phyloP scores from a whole-genome alignment of 2,113 vertebrate species.

The Crocuta crocuta region DNA sequence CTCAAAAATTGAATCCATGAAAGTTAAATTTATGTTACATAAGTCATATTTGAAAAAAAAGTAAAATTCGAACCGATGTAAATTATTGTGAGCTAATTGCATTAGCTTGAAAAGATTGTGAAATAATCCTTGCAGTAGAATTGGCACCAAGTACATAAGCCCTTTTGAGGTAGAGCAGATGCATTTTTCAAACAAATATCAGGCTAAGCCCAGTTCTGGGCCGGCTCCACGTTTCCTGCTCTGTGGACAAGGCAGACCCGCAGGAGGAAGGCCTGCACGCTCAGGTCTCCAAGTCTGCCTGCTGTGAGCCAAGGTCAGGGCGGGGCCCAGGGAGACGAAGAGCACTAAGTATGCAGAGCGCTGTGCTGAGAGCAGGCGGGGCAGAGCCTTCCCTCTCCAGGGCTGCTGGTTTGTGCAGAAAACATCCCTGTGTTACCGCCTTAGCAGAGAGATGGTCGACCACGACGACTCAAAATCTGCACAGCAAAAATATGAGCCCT shows the following conservation, averaged over 20 bases:
- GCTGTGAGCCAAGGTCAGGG: accelerated
- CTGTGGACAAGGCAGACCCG: accelerated
- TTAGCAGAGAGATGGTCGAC: accelerated
- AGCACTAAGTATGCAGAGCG: accelerated
- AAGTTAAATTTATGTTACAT: neutral
- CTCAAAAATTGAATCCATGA: neutral
- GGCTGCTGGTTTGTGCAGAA: neutral
- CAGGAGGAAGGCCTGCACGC: neutral
- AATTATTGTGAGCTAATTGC: neutral
- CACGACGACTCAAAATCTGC: neutral
- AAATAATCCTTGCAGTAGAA: accelerated
- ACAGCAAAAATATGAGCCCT: too few relatives aligned
- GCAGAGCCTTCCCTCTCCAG: neutral
- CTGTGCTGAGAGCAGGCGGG: accelerated
- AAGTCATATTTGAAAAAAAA: neutral
- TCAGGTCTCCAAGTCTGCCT: accelerated
- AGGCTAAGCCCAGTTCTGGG: accelerated
- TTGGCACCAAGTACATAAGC: accelerated
- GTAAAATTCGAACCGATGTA: neutral
- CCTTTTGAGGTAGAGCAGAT: neutral
- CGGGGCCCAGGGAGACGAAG: neutral
- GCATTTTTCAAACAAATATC: neutral
- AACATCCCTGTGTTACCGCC: accelerated
- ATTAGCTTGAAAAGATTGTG: neutral
- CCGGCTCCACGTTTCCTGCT: neutral